phyloP scores from a whole-genome alignment of 2,797 vertebrate genomes.

The Yasuhikotakia modesta region DNA sequence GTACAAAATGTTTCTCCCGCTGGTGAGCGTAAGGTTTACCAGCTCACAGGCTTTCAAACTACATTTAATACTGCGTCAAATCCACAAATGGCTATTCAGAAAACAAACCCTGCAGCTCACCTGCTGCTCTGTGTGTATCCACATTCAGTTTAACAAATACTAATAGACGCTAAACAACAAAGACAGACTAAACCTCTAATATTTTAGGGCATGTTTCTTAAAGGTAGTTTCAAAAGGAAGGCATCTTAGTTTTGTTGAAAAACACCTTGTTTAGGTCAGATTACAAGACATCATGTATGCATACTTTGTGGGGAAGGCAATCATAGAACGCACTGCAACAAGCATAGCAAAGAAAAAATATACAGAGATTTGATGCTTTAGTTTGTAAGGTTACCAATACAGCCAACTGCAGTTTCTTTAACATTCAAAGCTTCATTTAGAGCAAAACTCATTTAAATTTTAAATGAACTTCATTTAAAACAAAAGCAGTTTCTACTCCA shows the following conservation, averaged over 20 bases:
- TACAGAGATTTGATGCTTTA: too few relatives aligned
- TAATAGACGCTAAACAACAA: not conserved
- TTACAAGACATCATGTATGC: too few relatives aligned
- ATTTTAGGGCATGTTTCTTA: not conserved
- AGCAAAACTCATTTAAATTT: too few relatives aligned
- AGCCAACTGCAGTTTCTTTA: too few relatives aligned
- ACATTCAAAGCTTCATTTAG: not conserved
- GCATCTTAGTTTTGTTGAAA: too few relatives aligned
- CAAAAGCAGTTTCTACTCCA: not conserved
- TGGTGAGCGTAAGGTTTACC: slow-evolving; percentile 25
- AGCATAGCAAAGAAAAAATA: too few relatives aligned
- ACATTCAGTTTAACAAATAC: not conserved
- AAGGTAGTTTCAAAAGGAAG: too few relatives aligned
- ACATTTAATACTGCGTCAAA: slow-evolving; percentile 34
- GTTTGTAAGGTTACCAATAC: too few relatives aligned
- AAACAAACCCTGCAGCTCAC: slow-evolving; percentile 22
- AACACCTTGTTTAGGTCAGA: too few relatives aligned
- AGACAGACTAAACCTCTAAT: not conserved
- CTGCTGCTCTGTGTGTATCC: not conserved
- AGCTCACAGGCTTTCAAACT: slow-evolving; percentile 42
- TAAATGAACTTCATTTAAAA: too few relatives aligned
- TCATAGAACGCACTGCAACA: too few relatives aligned
- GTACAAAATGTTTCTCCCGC: slow-evolving; percentile 29
- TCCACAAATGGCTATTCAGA: slow-evolving; percentile 16
- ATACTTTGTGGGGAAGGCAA: too few relatives aligned